These are phyloP conservation scores for Alviniconcha strummeri DNA, from an alignment of 2,888 invertebrate genomes.

Conservation along the genomic window DNA sequence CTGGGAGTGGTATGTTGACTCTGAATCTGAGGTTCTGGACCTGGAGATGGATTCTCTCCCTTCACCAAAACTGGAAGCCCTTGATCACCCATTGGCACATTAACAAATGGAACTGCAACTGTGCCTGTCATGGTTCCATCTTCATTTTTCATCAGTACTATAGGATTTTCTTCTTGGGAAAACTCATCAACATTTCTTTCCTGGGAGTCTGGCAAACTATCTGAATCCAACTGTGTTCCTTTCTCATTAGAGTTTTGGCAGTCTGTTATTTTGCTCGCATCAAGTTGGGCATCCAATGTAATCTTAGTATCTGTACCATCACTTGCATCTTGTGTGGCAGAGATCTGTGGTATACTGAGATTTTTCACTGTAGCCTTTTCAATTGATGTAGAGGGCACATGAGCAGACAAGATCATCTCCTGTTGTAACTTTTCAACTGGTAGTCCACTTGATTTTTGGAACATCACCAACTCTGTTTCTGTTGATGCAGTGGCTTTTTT, in stretches of 20 bases:
- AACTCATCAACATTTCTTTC: background rate
- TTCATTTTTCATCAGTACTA: slow-evolving; percentile 3
- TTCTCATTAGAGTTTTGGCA: background rate
- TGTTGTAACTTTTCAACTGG: slow-evolving; percentile 8
- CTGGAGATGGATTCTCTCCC: slow-evolving; percentile 1
- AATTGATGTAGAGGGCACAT: background rate
- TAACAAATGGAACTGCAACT: slow-evolving; percentile 5
- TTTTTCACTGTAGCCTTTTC: no score
- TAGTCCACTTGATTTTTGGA: slow-evolving; percentile 31
- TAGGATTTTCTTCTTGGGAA: background rate
- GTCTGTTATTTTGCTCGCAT: background rate
- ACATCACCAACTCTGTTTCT: slow-evolving; percentile 39
- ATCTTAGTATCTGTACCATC: background rate
- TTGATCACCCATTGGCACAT: background rate
- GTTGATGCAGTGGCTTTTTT: slow-evolving; percentile 37
- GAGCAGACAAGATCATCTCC: background rate
- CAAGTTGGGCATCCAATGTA: background rate
- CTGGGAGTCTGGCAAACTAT: slow-evolving; percentile 19
- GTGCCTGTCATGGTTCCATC: slow-evolving; percentile 18
- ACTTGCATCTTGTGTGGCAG: no score
- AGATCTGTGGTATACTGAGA: no score
- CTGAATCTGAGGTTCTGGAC: background rate
- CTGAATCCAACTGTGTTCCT: slow-evolving; percentile 12
- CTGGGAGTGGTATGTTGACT: background rate
- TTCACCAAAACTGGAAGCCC: background rate